Conservation (phyloP, 2,888 invertebrate species). For the Tipula lateralis region DNA sequence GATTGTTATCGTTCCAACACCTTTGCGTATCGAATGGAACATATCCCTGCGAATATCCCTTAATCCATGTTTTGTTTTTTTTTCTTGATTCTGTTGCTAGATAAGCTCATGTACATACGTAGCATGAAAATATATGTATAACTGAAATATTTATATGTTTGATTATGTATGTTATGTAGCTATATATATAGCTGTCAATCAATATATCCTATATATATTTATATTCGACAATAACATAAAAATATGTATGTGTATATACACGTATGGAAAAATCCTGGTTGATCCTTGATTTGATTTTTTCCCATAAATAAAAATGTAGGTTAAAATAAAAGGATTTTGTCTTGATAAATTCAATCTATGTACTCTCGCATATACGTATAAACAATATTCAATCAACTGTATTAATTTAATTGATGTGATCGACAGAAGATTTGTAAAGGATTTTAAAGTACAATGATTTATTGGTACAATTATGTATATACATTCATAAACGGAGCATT, state of each 20-base stretch:
- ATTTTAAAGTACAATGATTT: neutral
- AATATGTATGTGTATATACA: neutral
- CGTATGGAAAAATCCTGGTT: neutral
- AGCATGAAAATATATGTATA: neutral
- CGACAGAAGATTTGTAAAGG: neutral
- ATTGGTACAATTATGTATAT: neutral
- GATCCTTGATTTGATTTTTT: neutral
- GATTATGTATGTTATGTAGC: neutral
- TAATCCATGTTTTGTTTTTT: neutral
- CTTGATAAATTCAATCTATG: neutral
- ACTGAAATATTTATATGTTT: neutral
- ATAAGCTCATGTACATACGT: neutral
- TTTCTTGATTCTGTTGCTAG: neutral
- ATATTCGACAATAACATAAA: neutral
- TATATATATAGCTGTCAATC: neutral
- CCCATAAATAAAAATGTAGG: neutral
- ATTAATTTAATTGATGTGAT: neutral
- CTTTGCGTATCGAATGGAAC: neutral
- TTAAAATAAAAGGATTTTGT: conserved; percentile 11
- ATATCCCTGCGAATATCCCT: neutral
- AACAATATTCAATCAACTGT: neutral
- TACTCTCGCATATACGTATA: neutral
- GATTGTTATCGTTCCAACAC: neutral
- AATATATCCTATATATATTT: neutral
- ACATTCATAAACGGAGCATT: neutral